Percentiles rank a stretch among this genome's conserved stretches.
Conservation (phyloP, 1,140 invertebrate genomes). For the Radopholus similis region DNA sequence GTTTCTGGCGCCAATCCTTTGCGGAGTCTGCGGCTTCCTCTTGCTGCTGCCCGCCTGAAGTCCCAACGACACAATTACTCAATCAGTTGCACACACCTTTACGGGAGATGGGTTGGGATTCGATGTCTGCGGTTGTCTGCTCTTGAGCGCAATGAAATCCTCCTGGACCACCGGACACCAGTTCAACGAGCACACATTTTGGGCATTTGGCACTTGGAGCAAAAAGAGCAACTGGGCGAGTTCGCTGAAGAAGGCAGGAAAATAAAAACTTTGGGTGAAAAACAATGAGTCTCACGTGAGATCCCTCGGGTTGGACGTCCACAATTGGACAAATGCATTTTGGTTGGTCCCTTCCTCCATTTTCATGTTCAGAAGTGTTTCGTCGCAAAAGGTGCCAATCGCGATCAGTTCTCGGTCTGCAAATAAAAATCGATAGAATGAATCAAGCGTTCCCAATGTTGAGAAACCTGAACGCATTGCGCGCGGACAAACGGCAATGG, state of each 20-base stretch:
- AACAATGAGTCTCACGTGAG: background rate
- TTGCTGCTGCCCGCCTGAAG: no score
- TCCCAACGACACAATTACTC: background rate
- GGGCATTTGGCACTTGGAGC: slow-evolving; percentile 3
- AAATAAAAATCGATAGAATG: background rate
- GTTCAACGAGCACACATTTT: background rate
- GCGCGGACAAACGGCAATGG: slow-evolving; percentile 5
- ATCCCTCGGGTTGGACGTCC: background rate
- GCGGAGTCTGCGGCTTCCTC: no score
- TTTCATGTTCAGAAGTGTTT: background rate
- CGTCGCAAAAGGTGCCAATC: slow-evolving; percentile 4
- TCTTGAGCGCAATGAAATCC: background rate
- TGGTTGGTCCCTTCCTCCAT: background rate
- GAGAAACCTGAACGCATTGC: background rate
- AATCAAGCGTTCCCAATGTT: background rate
- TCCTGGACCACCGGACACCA: slow-evolving; percentile 9
- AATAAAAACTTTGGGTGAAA: background rate
- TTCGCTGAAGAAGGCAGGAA: background rate
- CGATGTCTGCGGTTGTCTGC: background rate
- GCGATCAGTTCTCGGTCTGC: slow-evolving; percentile 2
- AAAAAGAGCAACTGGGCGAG: background rate
- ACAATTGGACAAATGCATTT: slow-evolving; percentile 7
- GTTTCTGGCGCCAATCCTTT: background rate
- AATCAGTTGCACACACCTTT: background rate
- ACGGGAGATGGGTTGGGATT: background rate